Percentiles rank a stretch among this genome's conserved stretches.
Conservation (phyloP, 2,113 vertebrate genomes). For the Tragelaphus imberbis region DNA sequence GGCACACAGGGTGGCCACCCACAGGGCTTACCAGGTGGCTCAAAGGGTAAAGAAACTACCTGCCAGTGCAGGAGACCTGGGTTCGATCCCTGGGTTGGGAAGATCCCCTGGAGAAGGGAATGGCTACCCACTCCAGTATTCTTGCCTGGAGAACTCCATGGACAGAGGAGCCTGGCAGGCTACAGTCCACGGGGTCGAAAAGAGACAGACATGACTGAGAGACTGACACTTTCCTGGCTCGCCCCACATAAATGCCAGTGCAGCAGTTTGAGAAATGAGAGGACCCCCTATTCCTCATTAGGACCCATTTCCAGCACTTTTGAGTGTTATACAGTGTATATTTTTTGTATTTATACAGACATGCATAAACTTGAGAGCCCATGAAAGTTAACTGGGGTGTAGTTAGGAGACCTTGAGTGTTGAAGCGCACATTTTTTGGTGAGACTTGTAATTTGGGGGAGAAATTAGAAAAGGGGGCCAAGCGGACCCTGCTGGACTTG, state of each 20-base stretch:
- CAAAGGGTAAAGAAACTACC: neutral
- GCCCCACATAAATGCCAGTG: accelerated
- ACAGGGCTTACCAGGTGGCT: neutral
- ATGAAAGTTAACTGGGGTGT: neutral
- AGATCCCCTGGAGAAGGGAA: neutral
- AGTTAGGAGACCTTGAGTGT: neutral
- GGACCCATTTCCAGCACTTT: neutral
- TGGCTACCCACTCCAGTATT: neutral
- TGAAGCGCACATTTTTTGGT: neutral
- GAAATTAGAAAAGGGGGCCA: neutral
- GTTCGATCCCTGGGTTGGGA: neutral
- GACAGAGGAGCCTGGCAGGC: neutral
- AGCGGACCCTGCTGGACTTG: neutral
- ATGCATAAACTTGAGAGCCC: neutral
- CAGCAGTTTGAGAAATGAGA: neutral
- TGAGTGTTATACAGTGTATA: neutral
- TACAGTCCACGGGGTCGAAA: neutral
- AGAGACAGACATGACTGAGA: accelerated
- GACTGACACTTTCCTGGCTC: neutral
- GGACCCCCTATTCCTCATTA: neutral
- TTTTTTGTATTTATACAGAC: neutral
- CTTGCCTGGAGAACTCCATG: neutral
- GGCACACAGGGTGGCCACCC: neutral
- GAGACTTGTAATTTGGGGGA: neutral
- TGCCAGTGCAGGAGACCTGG: neutral